Base-by-base conservation (phyloP, 2,888 invertebrate genomes). In the Caenorhabditis virilis region DNA sequence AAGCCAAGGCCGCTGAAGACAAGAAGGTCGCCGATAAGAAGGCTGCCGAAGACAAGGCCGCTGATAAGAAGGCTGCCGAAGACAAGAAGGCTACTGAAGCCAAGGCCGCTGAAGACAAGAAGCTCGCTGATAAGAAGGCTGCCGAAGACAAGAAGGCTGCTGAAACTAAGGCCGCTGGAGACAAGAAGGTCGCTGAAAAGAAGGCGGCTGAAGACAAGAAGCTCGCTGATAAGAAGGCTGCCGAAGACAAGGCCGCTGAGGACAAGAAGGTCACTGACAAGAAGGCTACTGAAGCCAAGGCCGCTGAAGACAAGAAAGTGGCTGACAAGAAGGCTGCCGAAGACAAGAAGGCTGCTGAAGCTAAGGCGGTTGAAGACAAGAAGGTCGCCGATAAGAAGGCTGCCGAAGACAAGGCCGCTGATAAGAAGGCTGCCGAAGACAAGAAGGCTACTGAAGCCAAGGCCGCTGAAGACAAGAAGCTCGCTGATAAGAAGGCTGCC, bases 401-500 rank as follows among this genome's bases (percentile, higher is more conserved):
- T 23, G n/a, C n/a, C n/a, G n/a, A n/a, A n/a, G 55, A 61, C 57
- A 62, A 66, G 58, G 54, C 51, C 1, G 52, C 61, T 30, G 64
- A 64, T 6, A 41, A 33, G 20, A 16, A 48, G 13, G 42, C 42
- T 18, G 46, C 27, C 33, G 35, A 33, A 36, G 41, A 41, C 9
- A 41, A 30, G 35, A 56, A 50, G 45, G 45, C 3, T 2, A 6
- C 47, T 23, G 51, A 50, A 0, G 61, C 1, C 26, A 58, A 58
- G 53, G 39, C n/a, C n/a, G n/a, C n/a, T n/a, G n/a, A n/a, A n/a
- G n/a, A 42, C 36, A 56, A 62, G 56, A 47, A 33, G 22, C 46
- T 54, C 1, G 25, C 47, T 13, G 57, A 48, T 7, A 53, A 23
- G 2, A 53, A 54, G 26, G 39, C 45, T 15, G 48, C 22, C 6